Evolutionary conservation across 2,888 invertebrate genomes (phyloP).

Genomic region (Ellobium chinense): DNA sequence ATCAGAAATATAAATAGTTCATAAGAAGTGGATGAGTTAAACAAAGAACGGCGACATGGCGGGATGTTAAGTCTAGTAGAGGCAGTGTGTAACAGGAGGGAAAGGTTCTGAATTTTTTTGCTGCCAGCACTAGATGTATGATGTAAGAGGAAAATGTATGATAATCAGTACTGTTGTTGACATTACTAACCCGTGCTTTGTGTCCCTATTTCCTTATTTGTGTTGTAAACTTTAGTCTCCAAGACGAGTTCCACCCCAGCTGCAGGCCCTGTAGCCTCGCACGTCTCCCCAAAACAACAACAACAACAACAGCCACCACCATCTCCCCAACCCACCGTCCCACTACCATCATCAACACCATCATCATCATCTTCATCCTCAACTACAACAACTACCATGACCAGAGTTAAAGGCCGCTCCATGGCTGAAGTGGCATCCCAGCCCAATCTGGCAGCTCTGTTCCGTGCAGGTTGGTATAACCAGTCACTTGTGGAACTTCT

Average conservation of each 20-base stretch:
- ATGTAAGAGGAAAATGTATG: too few relatives aligned
- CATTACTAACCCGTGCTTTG: constrained; percentile 15
- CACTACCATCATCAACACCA: constrained; percentile 33
- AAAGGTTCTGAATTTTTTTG: too few relatives aligned
- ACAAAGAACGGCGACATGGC: too few relatives aligned
- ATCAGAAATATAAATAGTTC: too few relatives aligned
- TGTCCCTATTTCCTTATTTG: constrained; percentile 1
- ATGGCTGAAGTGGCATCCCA: constrained; percentile 63
- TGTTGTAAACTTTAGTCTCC: constrained; percentile 15
- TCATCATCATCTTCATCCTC: constrained; percentile 21
- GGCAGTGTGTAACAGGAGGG: too few relatives aligned
- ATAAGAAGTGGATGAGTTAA: too few relatives aligned
- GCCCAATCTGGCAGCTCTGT: constrained; percentile 59
- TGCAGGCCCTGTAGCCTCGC: not conserved
- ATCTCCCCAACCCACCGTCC: not conserved
- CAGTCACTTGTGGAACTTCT: not conserved
- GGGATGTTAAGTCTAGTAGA: too few relatives aligned
- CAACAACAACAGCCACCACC: not conserved
- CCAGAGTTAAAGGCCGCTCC: not conserved
- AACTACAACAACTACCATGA: not conserved
- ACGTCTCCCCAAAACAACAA: not conserved
- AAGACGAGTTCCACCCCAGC: constrained; percentile 7
- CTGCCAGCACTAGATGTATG: too few relatives aligned
- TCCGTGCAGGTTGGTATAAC: constrained; percentile 56
- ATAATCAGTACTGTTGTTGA: not conserved